Percentiles rank a stretch among this genome's conserved stretches.
These are phyloP conservation scores for Acanthiza pusilla DNA, from an alignment of 2,797 vertebrate genomes.

Conservation along the genomic window DNA sequence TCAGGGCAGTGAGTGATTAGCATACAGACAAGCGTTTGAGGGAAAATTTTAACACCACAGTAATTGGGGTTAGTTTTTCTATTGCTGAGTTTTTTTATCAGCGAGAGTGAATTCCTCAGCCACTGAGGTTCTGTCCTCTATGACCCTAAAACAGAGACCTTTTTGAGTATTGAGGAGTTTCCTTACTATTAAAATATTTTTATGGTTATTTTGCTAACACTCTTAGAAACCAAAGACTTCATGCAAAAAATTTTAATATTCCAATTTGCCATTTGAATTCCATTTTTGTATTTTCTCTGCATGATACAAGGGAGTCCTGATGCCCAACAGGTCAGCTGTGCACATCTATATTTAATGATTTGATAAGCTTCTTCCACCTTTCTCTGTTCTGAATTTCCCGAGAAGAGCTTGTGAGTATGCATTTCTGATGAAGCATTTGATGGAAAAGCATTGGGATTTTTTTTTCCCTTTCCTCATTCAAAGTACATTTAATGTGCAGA, in stretches of 20 bases:
- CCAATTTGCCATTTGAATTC: background rate
- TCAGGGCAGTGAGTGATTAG: background rate
- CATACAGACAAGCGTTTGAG: background rate
- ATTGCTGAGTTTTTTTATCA: background rate
- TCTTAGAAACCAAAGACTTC: background rate
- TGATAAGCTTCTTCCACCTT: constrained; percentile 8
- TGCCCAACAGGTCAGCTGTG: background rate
- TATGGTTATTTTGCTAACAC: background rate
- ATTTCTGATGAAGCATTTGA: constrained; percentile 50
- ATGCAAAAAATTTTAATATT: background rate
- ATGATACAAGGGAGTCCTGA: background rate
- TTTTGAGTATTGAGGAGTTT: background rate
- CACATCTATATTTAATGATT: constrained; percentile 54
- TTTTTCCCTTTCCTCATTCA: background rate
- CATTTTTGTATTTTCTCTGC: background rate
- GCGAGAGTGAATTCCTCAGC: background rate
- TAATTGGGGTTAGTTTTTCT: background rate
- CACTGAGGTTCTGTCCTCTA: background rate
- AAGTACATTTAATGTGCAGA: constrained; percentile 13
- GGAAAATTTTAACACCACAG: background rate
- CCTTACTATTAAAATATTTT: background rate
- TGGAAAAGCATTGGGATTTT: constrained; percentile 5
- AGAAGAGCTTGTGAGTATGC: background rate
- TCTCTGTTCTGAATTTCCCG: background rate
- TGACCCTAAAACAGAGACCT: background rate